A percentile compares a stretch with the other conserved stretches of the same genome.
These are phyloP conservation scores for Drosophila fulvimacula DNA, from an alignment of 2,888 invertebrate genomes.

Conservation along the genomic window DNA sequence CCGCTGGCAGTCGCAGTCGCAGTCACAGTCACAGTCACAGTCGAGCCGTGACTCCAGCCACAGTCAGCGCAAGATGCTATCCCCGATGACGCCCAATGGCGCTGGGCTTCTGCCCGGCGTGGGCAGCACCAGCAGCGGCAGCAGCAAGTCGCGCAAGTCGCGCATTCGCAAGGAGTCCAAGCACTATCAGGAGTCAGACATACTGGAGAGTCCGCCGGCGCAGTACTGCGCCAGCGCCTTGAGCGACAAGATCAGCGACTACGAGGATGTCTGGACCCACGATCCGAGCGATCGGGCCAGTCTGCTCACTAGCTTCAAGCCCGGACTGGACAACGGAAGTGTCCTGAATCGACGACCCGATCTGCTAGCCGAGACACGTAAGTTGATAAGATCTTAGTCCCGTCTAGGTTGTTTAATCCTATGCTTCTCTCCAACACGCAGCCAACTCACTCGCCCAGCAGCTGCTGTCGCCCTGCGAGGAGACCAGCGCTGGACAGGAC, in stretches of 20 bases:
- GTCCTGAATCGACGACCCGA: slow-evolving; percentile 85
- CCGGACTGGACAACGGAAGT: slow-evolving; percentile 72
- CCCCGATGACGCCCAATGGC: slow-evolving; percentile 84
- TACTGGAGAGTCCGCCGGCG: slow-evolving; percentile 91
- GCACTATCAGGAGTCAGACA: slow-evolving; percentile 93
- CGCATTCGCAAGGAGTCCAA: slow-evolving; percentile 87
- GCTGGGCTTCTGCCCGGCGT: slow-evolving; percentile 80
- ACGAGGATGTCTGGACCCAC: slow-evolving; percentile 96
- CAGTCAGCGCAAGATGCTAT: slow-evolving; percentile 85
- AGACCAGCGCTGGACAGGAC: slow-evolving; percentile 61
- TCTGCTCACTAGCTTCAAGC: slow-evolving; percentile 85
- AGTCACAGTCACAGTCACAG: slow-evolving; percentile 75
- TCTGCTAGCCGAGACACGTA: slow-evolving; percentile 87
- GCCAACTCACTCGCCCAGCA: slow-evolving; percentile 87
- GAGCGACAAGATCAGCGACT: slow-evolving; percentile 96
- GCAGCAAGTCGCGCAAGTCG: slow-evolving; percentile 85
- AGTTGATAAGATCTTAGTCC: slow-evolving; percentile 39
- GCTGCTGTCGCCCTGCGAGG: slow-evolving; percentile 84
- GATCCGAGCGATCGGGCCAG: slow-evolving; percentile 87
- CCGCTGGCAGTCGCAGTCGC: slow-evolving; percentile 85
- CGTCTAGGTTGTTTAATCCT: neutral
- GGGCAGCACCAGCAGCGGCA: slow-evolving; percentile 59
- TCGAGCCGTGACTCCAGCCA: slow-evolving; percentile 86
- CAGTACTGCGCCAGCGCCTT: slow-evolving; percentile 95
- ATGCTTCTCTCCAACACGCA: slow-evolving; percentile 42